Conservation (phyloP, 1,140 invertebrate genomes). For the Polypedilum pembai region DNA sequence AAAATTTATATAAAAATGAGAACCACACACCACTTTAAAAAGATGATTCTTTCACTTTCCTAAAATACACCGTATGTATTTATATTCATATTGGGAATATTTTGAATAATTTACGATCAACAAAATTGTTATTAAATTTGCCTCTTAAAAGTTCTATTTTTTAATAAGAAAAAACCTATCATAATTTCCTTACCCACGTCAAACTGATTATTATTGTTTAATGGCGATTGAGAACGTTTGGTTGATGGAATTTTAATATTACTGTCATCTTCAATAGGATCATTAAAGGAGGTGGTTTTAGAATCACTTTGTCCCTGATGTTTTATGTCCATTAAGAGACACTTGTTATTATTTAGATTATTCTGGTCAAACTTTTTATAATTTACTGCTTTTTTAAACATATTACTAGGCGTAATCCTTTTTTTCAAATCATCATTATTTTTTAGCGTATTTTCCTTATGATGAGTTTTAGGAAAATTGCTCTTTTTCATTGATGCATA, state of each 20-base stretch:
- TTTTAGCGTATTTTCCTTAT: neutral
- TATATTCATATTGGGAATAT: neutral
- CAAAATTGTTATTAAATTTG: conserved; percentile 25
- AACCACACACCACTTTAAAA: conserved; percentile 21
- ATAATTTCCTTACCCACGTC: conserved; percentile 6
- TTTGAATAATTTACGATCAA: conserved; percentile 13
- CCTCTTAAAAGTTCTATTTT: neutral
- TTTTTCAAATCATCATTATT: neutral
- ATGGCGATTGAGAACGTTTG: conserved; percentile 22
- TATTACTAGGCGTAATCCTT: neutral
- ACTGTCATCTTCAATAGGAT: neutral
- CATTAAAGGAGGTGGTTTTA: neutral
- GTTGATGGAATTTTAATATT: neutral
- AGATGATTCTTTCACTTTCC: too few relatives aligned
- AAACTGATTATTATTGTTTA: conserved; percentile 2
- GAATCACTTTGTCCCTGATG: neutral
- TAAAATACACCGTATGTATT: neutral
- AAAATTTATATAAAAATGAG: neutral
- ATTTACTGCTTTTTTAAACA: conserved; percentile 24
- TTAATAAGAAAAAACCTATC: too few relatives aligned
- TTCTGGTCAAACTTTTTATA: conserved; percentile 22
- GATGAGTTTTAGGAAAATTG: too few relatives aligned
- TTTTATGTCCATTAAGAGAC: neutral
- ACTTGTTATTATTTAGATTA: neutral
- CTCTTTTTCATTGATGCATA: too few relatives aligned